Base-by-base conservation (phyloP, 2,113 vertebrate genomes). In the Suricata suricatta region DNA sequence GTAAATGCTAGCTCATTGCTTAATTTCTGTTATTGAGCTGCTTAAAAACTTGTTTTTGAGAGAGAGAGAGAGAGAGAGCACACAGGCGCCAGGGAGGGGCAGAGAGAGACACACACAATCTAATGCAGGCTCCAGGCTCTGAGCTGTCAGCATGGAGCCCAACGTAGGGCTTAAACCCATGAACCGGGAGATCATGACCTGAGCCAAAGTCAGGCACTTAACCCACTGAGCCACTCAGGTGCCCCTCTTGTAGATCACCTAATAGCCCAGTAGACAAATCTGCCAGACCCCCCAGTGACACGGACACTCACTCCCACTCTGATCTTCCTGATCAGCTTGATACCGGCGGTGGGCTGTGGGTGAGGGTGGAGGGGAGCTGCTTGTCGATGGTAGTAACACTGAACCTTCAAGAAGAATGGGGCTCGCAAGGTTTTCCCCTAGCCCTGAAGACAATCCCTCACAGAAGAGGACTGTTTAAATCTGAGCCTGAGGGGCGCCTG, bases 401-500 rank as follows among this genome's bases (percentile, higher is more conserved):
- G 33, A 95, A 86, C 8, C 38, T 93, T 88, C 66, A 38, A 80
- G 57, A 60, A 89, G 64, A 96, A 93, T 35, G 19, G 54, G 33
- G 54, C 15, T 57, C n/a, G 12, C 25, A 64, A 95, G 35, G 38
- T 41, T 83, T 97, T 69, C 54, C 47, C 47, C 44, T 90, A 69
- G 6, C 38, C 64, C 29, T 85, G 10, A 95, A 93, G 81, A 93
- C 25, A 90, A 11, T 91, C 44, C 60, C 5, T 94, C 44, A 86
- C 50, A 93, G 71, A 63, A 95, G 38, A 95, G 31, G 82, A 77
- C 13, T 87, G 44, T 95, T 93, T 94, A 79, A 87, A 74, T 72
- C 41, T 72, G 63, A 33, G 82, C 19, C 89, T 96, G 82, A 69
- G 41, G 41, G 41, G 41, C 41, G 41, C 41, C 41, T 41, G 41